phyloP scores from a whole-genome alignment of 2,797 vertebrate species.

The Orientallactaga sibirica region DNA sequence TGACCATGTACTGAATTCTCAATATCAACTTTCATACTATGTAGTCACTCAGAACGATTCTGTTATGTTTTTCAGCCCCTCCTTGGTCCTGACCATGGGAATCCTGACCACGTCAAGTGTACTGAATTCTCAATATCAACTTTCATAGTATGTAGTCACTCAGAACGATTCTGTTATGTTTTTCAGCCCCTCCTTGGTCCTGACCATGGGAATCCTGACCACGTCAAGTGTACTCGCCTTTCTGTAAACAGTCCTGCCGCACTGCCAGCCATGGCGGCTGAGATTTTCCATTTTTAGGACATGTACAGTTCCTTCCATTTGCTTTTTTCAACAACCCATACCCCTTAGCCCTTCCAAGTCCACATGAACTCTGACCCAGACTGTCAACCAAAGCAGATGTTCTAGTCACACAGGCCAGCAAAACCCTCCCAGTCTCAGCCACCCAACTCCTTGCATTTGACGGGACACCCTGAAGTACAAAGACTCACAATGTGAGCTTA shows the following conservation, averaged over 20 bases:
- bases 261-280: background rate
- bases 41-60: background rate
- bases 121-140: background rate
- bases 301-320: constrained; percentile 8
- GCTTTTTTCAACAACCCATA: constrained; percentile 29
- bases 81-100: background rate
- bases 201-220: no score
- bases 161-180: background rate
- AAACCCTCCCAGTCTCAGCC: background rate
- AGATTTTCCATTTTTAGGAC: constrained; percentile 26
- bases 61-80: no score
- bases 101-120: background rate
- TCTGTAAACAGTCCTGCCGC: constrained; percentile 20
- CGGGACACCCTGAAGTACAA: constrained; percentile 19
- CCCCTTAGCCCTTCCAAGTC: constrained; percentile 54
- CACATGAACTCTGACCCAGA: constrained; percentile 67
- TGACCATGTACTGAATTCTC: background rate
- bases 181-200: no score
- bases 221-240: background rate
- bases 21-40: background rate
- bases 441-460: constrained; percentile 46
- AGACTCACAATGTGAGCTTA: background rate
- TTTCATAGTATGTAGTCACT: background rate
- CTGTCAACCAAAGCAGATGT: constrained; percentile 24
- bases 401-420: background rate